Evolutionary conservation across 2,797 vertebrate species (phyloP), one percentile per base, ranked within the genome.

Genomic region (Toxotes lorentzi): DNA sequence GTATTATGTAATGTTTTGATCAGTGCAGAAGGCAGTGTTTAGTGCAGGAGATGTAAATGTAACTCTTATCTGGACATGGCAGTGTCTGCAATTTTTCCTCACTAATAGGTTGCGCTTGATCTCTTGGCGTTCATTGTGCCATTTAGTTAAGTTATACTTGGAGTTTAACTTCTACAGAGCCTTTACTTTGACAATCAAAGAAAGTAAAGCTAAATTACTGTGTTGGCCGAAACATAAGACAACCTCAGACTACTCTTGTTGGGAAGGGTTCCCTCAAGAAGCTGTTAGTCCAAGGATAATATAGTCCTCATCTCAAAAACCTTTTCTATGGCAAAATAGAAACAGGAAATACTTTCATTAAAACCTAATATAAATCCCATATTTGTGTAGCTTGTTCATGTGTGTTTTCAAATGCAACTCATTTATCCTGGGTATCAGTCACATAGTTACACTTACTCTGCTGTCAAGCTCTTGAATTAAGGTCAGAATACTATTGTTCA

Each of bases 1-100:
- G 78, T 73, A 83, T 92, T 93, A 92, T 92, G 91, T 88, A 91
- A 94, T 91, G 93, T 86, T 92, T 88, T 89, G 82, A 90, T 92
- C 88, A 78, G 78, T 70, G 78, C 90, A 84, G 85, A 86, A 79
- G 79, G 77, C 81, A 79, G 79, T 62, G 70, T 80, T 86, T 85
- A 70, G 82, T 68, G 73, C 1, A 47, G 81, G 61, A 71, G 81
- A 90, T 85, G 88, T 91, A 86, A 89, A 92, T 91, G 73, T 57
- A 82, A 83, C 83, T 85, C 88, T 30, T 60, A 87, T 81, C 43
- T 84, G 82, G 79, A 83, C 75, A 75, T 79, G 72, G 77, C 86
- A 78, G 63, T 69, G 73, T 82, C 69, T 83, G 70, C 76, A 63
- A 60, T 53, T 86, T 85, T 64, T 70, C 63, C 32, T 75, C 32